A percentile compares a stretch with the other conserved stretches of the same genome.
Evolutionary conservation across 2,888 invertebrate genomes (phyloP).

Genomic region (Tolmerus cingulatus): DNA sequence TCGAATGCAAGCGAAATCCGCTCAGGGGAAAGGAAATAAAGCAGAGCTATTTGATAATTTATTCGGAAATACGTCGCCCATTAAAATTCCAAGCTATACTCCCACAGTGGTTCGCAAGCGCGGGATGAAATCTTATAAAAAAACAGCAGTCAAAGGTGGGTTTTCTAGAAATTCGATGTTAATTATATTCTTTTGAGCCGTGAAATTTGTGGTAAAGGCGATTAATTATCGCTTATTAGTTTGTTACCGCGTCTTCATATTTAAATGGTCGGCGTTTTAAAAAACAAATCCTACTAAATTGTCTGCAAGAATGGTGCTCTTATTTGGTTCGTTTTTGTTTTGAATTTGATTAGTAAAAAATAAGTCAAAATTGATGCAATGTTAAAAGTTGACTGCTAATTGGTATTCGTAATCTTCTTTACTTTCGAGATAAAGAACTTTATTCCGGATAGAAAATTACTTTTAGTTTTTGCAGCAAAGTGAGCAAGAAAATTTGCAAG

Average conservation of each 20-base stretch:
- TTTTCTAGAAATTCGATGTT: slow-evolving; percentile 47
- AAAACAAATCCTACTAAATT: neutral
- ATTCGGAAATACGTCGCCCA: slow-evolving; percentile 68
- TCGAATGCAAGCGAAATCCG: neutral
- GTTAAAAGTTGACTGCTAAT: neutral
- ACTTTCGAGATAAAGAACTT: neutral
- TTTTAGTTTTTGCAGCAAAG: neutral
- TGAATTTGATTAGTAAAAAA: neutral
- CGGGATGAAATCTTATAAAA: slow-evolving; percentile 54
- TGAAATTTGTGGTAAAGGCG: neutral
- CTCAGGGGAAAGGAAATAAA: slow-evolving; percentile 52
- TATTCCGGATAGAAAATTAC: neutral
- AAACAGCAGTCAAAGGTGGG: slow-evolving; percentile 60
- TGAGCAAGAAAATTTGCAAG: neutral
- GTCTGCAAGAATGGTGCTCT: neutral
- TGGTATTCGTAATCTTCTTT: neutral
- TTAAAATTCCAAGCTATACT: slow-evolving; percentile 52
- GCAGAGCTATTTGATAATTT: slow-evolving; percentile 71
- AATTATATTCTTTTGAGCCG: neutral
- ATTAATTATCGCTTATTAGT: neutral
- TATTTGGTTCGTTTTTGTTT: neutral
- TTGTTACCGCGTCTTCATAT: neutral
- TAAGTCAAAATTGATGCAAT: neutral
- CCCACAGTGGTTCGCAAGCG: slow-evolving; percentile 52
- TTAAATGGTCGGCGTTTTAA: neutral